phyloP scores from a whole-genome alignment of 2,113 vertebrate genomes.

The Peromyscus californicus region DNA sequence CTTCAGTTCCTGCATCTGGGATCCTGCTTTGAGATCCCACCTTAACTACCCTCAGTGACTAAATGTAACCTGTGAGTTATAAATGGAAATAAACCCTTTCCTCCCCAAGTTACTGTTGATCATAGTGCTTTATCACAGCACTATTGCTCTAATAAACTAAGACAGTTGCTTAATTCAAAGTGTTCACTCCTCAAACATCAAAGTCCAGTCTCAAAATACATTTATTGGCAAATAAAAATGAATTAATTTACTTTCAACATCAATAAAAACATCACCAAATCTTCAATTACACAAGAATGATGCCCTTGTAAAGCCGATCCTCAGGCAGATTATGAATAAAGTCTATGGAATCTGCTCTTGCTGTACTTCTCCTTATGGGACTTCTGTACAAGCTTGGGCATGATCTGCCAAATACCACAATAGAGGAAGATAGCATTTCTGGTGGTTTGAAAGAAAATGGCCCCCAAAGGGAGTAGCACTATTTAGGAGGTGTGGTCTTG shows the following conservation, averaged over 20 bases:
- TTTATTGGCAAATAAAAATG: constrained; percentile 4
- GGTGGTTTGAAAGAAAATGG: not conserved
- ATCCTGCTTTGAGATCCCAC: not conserved
- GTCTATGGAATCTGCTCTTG: not conserved
- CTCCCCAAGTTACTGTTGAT: too few relatives aligned
- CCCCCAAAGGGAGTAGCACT: not conserved
- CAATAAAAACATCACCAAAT: not conserved
- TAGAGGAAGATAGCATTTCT: not conserved
- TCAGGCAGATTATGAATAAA: not conserved
- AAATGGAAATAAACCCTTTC: not conserved
- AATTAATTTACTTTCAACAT: constrained; percentile 43
- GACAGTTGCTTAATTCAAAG: not conserved
- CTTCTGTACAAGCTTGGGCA: not conserved
- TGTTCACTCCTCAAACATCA: not conserved
- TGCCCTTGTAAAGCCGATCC: not conserved
- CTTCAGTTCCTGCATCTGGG: not conserved
- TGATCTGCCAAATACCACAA: not conserved
- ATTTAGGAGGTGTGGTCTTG: not conserved
- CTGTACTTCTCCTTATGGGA: not conserved
- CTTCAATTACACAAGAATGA: not conserved
- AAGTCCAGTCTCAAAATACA: not conserved
- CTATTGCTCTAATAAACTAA: not conserved
- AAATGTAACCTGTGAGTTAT: not conserved
- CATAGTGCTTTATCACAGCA: not conserved
- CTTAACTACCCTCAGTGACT: not conserved